phyloP scores from a whole-genome alignment of 2,797 vertebrate genomes.

The Galago senegalensis region DNA sequence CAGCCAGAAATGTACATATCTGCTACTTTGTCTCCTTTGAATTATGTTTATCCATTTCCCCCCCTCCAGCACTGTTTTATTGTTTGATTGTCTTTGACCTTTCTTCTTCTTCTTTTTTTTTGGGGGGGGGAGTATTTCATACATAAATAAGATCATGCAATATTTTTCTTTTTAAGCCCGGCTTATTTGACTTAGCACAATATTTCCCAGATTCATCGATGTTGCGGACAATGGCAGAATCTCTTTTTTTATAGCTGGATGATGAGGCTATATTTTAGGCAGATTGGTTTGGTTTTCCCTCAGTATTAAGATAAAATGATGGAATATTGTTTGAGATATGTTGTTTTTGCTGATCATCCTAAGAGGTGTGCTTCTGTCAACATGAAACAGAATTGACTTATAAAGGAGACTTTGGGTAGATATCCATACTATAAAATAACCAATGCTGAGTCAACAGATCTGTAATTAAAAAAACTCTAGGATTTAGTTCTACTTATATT shows the following conservation, averaged over 20 bases:
- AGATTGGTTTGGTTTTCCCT: not conserved
- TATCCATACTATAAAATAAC: not conserved
- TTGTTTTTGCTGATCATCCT: not conserved
- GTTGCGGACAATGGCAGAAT: not conserved
- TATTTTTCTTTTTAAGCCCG: not conserved
- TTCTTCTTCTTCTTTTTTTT: not conserved
- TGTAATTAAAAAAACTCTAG: not conserved
- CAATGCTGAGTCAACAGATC: not conserved
- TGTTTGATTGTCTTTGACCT: not conserved
- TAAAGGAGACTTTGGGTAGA: not conserved
- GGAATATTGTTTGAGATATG: not conserved
- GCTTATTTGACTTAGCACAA: not conserved
- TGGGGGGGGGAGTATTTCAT: not conserved
- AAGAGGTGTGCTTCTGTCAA: not conserved
- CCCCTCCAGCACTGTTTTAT: not conserved
- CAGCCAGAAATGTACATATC: not conserved
- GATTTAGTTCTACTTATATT: not conserved
- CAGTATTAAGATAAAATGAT: not conserved
- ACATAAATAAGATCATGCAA: not conserved
- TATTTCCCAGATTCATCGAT: not conserved
- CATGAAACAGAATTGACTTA: not conserved
- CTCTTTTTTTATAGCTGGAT: not conserved
- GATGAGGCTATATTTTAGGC: not conserved
- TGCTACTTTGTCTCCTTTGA: not conserved
- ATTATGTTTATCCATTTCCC: not conserved